A percentile compares a stretch with the other conserved stretches of the same genome.
Conservation (phyloP, 2,888 invertebrate genomes). For the Baronia brevicornis region DNA sequence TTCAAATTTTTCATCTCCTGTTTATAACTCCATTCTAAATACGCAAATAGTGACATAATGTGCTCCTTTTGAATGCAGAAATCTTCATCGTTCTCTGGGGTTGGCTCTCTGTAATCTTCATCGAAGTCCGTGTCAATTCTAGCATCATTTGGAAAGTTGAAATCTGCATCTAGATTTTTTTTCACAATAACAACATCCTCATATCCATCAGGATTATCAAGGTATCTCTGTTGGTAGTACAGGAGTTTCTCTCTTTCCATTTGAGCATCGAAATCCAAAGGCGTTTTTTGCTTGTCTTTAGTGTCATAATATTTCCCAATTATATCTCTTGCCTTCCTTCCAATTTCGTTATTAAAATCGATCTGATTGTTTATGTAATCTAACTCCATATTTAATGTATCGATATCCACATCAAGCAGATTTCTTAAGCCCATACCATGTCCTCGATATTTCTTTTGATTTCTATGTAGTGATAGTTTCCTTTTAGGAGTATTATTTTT, state of each 20-base stretch:
- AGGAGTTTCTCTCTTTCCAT: conserved; percentile 68
- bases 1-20: conserved; percentile 77
- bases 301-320: conserved; percentile 56
- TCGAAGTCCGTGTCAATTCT: conserved; percentile 62
- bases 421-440: conserved; percentile 34
- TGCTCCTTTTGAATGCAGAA: conserved; percentile 82
- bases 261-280: conserved; percentile 66
- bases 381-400: conserved; percentile 57
- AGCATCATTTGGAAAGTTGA: conserved; percentile 67
- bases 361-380: conserved; percentile 63
- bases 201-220: conserved; percentile 62
- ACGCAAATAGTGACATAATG: conserved; percentile 85
- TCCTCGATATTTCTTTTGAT: conserved; percentile 29
- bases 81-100: conserved; percentile 51
- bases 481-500: conserved; percentile 22
- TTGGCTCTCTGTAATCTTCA: conserved; percentile 62
- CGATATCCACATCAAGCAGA: conserved; percentile 55
- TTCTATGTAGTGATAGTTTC: conserved; percentile 31
- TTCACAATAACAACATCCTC: conserved; percentile 68
- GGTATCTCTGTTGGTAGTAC: conserved; percentile 62
- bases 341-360: conserved; percentile 62
- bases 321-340: conserved; percentile 60
- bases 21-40: conserved; percentile 86
- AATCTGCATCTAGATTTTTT: conserved; percentile 68
- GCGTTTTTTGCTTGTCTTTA: conserved; percentile 42